Percentiles rank a stretch among this genome's conserved stretches.
Evolutionary conservation across 1,140 invertebrate genomes (phyloP).

Genomic region (Periplaneta americana): DNA sequence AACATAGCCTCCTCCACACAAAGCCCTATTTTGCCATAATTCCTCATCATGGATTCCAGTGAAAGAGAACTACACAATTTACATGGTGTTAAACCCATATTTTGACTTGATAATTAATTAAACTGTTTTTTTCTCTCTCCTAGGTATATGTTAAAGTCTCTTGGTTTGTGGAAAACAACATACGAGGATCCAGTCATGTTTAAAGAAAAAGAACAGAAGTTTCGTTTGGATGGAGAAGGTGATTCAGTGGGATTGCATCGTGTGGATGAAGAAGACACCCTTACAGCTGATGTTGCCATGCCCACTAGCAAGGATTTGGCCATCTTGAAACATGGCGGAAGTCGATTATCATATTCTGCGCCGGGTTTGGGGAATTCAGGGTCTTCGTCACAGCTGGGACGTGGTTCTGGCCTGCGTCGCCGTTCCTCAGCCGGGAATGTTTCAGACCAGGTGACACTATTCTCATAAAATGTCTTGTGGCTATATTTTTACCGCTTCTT

Average conservation of each 20-base stretch:
- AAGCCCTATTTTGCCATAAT: too few species aligned
- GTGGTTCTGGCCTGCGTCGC: not conserved
- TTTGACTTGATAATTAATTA: too few species aligned
- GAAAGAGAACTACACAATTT: too few species aligned
- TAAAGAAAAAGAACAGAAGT: constrained; percentile 6
- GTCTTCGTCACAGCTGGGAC: not conserved
- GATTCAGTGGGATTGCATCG: not conserved
- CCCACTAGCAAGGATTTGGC: not conserved
- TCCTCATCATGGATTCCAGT: too few species aligned
- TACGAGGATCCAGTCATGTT: constrained; percentile 20
- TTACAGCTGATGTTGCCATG: not conserved
- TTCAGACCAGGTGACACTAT: not conserved
- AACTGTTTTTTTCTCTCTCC: constrained; percentile 27
- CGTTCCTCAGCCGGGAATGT: not conserved
- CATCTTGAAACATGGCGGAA: not conserved
- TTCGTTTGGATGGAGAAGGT: not conserved
- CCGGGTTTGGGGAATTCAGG: not conserved
- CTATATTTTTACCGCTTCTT: too few species aligned
- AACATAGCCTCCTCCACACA: too few species aligned
- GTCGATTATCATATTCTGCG: not conserved
- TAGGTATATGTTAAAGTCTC: constrained; percentile 81
- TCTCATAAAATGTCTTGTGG: too few species aligned
- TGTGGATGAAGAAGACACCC: not conserved
- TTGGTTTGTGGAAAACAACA: constrained; percentile 89
- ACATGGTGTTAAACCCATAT: too few species aligned